Evolutionary conservation across 1,140 invertebrate species (phyloP), one percentile per base, ranked within the genome.

Genomic region (Matsumurasca onukii): DNA sequence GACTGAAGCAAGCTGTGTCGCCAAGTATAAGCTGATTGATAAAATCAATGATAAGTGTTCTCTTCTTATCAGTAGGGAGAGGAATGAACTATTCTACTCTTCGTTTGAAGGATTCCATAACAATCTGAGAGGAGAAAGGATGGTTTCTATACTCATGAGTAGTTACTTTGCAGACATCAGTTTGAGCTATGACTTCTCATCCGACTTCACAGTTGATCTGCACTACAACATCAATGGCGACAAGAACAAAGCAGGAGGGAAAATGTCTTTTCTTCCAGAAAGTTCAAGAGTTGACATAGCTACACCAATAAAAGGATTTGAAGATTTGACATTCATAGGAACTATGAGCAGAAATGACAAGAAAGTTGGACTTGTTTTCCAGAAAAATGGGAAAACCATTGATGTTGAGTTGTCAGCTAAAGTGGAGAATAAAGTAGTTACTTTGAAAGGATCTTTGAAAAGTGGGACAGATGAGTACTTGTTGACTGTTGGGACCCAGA

Each of bases 351-450:
- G 25, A 27, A 59, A n/a, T 27, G 30, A 29, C 24, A 59, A 59
- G n/a, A 59, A 59, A 27, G 24, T 29, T 59, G 55, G 55, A 59
- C 22, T 59, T 5, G 22, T 59, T 5, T 27, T 59, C 2, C 15
- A 59, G 24, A 59, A n/a, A 59, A 59, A 59, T 59, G 55, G 55
- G n/a, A 59, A 59, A 59, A 59, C 25, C 5, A 27, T 59, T 2
- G 12, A 13, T 22, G 25, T 24, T 25, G 55, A 59, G 24, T 22
- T 59, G n/a, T 59, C 55, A 27, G 25, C 55, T 22, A 59, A 12
- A 2, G 55, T 59, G 9, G 55, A 59, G 24, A 27, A n/a, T 25
- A 13, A 59, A 27, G 2, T 5, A 29, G 25, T 59, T 25, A 29
- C 15, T 25, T 59, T 59, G 22, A 59, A 59, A 59, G 55, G 55